These are phyloP conservation scores for Bimastos eiseni DNA, from an alignment of 2,888 invertebrate genomes.

Conservation along the genomic window DNA sequence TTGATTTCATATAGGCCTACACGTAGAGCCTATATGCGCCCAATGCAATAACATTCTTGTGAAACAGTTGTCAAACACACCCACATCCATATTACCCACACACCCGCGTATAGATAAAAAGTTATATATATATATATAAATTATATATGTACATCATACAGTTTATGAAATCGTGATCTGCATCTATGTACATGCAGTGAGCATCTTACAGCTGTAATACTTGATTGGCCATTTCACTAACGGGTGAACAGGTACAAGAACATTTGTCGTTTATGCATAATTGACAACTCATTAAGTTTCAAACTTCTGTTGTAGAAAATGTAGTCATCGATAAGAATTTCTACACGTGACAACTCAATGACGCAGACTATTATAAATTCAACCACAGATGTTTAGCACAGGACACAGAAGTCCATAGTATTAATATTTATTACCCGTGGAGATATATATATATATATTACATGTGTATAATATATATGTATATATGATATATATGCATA, in stretches of 20 bases:
- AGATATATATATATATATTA: no score
- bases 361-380: background rate
- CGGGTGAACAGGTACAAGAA: background rate
- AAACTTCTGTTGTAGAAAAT: background rate
- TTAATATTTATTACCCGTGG: background rate
- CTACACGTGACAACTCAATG: background rate
- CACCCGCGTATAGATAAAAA: no score
- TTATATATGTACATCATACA: no score
- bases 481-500: no score
- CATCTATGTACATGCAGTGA: background rate
- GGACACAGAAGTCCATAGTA: background rate
- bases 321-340: background rate
- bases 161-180: background rate
- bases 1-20: no score
- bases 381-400: slow-evolving; percentile 13
- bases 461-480: no score
- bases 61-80: background rate
- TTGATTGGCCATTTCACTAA: background rate
- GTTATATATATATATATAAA: no score
- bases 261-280: background rate
- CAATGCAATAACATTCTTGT: no score
- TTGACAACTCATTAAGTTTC: background rate
- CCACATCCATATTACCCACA: no score
- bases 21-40: no score
- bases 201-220: background rate